phyloP scores from a whole-genome alignment of 23 tunicate genomes.

The Clavelina lepadiformis region DNA sequence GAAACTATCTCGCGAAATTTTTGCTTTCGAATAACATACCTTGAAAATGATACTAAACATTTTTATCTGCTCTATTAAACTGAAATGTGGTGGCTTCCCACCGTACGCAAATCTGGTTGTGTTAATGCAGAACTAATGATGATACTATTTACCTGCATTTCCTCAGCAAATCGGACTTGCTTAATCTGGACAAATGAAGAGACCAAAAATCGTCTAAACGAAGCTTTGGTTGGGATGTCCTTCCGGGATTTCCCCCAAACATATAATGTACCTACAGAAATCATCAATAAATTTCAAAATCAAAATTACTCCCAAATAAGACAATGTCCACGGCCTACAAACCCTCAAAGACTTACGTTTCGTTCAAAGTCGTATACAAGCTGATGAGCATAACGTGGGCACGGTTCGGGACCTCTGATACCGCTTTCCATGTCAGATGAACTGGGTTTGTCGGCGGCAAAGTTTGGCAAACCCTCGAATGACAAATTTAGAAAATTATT shows the following conservation, averaged over 20 bases:
- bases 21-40: conserved; percentile 49
- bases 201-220: conserved; percentile 79
- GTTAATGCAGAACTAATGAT: neutral
- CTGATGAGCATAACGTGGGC: conserved; percentile 89
- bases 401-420: conserved; percentile 31
- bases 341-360: conserved; percentile 23
- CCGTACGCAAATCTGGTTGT: neutral
- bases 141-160: conserved; percentile 40
- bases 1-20: conserved; percentile 36
- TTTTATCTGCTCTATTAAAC: neutral
- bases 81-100: neutral
- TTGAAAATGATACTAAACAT: neutral
- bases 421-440: neutral
- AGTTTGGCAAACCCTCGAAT: neutral
- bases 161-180: conserved; percentile 36
- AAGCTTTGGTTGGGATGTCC: conserved; percentile 24
- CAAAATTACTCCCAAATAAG: no score
- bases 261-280: conserved; percentile 56
- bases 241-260: conserved; percentile 93
- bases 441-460: neutral
- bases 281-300: no score
- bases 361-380: conserved; percentile 59
- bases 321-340: no score
- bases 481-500: neutral
- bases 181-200: conserved; percentile 36